A percentile compares a stretch with the other conserved stretches of the same genome.
phyloP scores from a whole-genome alignment of 2,797 vertebrate genomes.

The Chelon auratus region DNA sequence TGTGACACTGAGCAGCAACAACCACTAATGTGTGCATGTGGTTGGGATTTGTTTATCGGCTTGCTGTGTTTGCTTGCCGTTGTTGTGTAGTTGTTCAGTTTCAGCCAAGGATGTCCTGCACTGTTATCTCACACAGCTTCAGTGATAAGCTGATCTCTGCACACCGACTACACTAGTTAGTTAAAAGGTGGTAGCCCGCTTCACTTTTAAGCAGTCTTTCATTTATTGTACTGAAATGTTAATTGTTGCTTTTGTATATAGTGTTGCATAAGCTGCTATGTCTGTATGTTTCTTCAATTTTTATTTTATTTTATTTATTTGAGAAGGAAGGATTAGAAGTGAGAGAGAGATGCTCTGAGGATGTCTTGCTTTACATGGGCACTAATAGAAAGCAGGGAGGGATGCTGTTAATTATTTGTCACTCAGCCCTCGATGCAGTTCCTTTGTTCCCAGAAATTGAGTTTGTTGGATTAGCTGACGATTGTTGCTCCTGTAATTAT shows the following conservation, averaged over 20 bases:
- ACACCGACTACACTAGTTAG: neutral
- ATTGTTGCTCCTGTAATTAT: neutral
- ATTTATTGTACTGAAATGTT: no score
- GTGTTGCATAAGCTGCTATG: no score
- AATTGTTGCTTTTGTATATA: no score
- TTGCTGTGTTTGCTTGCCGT: conserved; percentile 17
- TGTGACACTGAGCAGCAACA: neutral
- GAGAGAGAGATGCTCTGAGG: neutral
- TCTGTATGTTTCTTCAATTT: neutral
- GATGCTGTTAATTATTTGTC: neutral
- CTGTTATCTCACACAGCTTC: conserved; percentile 32
- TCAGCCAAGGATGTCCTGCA: conserved; percentile 12
- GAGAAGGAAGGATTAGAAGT: neutral
- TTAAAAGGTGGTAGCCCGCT: neutral
- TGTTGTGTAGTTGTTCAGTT: conserved; percentile 12
- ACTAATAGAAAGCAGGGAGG: neutral
- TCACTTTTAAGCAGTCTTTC: neutral
- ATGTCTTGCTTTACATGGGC: neutral
- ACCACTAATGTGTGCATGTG: conserved; percentile 21
- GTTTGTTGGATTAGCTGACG: no score
- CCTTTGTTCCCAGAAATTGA: neutral
- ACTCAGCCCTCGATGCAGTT: neutral
- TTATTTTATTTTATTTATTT: neutral
- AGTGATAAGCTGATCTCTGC: conserved; percentile 32
- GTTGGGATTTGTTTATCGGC: conserved; percentile 34